These are phyloP conservation scores for Cantharis rufa DNA, from an alignment of 2,888 invertebrate species.

Conservation along the genomic window DNA sequence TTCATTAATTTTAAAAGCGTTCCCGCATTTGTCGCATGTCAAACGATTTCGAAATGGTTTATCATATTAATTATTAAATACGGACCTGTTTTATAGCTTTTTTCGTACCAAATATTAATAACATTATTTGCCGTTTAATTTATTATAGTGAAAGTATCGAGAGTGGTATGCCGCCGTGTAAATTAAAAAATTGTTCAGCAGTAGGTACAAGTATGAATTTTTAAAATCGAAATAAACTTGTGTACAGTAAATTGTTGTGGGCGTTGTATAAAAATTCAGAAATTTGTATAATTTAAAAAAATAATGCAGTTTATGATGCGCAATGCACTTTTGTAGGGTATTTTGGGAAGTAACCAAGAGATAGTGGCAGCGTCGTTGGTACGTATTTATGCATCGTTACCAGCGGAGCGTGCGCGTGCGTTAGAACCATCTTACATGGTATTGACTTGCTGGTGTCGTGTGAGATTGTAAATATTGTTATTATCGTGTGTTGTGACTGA, in stretches of 20 bases:
- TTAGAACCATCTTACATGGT: slow-evolving; percentile 74
- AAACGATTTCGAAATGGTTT: too few species aligned
- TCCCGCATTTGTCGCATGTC: too few species aligned
- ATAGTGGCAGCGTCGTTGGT: slow-evolving; percentile 31
- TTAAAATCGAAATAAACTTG: not conserved
- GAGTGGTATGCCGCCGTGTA: not conserved
- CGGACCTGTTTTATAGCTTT: not conserved
- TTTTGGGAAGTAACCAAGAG: slow-evolving; percentile 7
- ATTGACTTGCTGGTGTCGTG: slow-evolving; percentile 69
- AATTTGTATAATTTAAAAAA: not conserved
- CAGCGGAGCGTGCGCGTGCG: slow-evolving; percentile 63
- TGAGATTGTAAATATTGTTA: slow-evolving; percentile 70
- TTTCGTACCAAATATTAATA: not conserved
- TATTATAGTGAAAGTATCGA: not conserved
- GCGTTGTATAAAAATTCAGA: not conserved
- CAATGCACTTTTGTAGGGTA: slow-evolving; percentile 12
- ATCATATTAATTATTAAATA: not conserved
- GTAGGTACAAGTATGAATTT: not conserved
- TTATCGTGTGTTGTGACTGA: slow-evolving; percentile 60
- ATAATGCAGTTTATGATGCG: not conserved
- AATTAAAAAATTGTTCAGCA: not conserved
- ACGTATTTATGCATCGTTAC: slow-evolving; percentile 61
- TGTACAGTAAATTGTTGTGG: not conserved
- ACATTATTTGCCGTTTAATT: too few species aligned
- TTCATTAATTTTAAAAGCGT: too few species aligned